Evolutionary conservation across 2,797 vertebrate species (phyloP), one percentile per base, ranked within the genome.

Genomic region (Leuciscus waleckii): DNA sequence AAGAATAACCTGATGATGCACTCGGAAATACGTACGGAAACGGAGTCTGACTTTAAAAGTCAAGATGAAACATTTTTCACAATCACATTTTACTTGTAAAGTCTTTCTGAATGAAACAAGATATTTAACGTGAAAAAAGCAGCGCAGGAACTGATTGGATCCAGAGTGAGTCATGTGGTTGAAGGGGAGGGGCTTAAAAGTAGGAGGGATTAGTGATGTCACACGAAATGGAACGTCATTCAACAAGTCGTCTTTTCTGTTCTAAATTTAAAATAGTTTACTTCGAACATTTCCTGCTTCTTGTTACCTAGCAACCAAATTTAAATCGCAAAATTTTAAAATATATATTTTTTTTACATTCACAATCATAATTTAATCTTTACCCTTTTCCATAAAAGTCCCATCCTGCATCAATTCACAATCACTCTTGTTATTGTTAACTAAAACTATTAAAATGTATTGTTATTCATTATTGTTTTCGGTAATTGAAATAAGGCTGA

Each of bases 1-100:
- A 43, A 32, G 41, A 82, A 82, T 61, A 82, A 75, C 49, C 61
- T 17, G 43, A 37, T 19, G 61, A 76, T 63, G 8, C 39, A 46
- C 51, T n/a, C 54, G 14, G 26, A 46, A 46, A 46, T 54, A 74
- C 6, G 71, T 49, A 56, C n/a, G 39, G 77, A 80, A 49, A 61
- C 76, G 1, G 8, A n/a, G 67, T 56, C 70, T 75, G n/a, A 67
- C 46, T 37, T 80, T 21, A 54, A 81, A 70, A 70, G 69, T 32
- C 71, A 29, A 49, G 6, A 43, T 46, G n/a, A 70, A 39, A 70
- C 21, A 21, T 19, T 68, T 32, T 32, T n/a, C 68, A 70, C 35
- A 70, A n/a, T 2, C 21, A 5, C 13, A 7, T 29, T 65, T 5
- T 13, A 13, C 56, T 69, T 69, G 1, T 16, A n/a, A 41, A 37